Base-by-base conservation (phyloP, 2,113 vertebrate genomes). In the Panthera tigris region DNA sequence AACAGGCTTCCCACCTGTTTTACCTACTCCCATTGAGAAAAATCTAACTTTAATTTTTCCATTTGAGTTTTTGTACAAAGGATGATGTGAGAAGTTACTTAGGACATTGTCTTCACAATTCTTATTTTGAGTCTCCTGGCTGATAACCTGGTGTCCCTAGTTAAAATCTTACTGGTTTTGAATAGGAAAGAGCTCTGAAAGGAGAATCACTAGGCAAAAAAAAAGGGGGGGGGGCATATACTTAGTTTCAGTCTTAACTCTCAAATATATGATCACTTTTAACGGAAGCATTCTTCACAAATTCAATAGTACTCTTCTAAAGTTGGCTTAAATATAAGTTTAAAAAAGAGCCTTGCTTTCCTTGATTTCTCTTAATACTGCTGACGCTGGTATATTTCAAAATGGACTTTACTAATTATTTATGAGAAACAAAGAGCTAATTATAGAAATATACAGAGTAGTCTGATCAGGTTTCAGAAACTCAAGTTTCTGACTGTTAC, bases 311-410 rank as follows among this genome's bases (percentile, higher is more conserved):
- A 48, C 7, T 82, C 13, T 94, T 81, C 10, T 89, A 55, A 92
- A 95, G 33, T 45, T 80, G 52, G 33, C 12, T 52, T 89, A 69
- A 81, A 63, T 91, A 69, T 31, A 71, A 69, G 11, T 94, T 71
- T 18, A 29, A 61, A 88, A 86, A 94, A 50, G 1, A 45, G 39
- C 65, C 25, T 63, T 5, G 19, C 41, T 84, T 85, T 74, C 31
- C 41, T 29, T 79, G 27, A 15, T 33, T 69, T 88, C 36, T 91
- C 19, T 55, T 84, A 65, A 41, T 83, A 82, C 52, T 83, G 41
- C 33, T 89, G 36, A 96, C 16, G 65, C 85, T 31, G 63, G 52
- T 45, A 50, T 96, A 90, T 92, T 95, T 82, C 68, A 92, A 45
- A 81, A 68, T 81, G 27, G 13, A 73, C 45, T 89, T 81, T 39